phyloP scores from a whole-genome alignment of 2,113 vertebrate species.

The Manacus vitellinus region DNA sequence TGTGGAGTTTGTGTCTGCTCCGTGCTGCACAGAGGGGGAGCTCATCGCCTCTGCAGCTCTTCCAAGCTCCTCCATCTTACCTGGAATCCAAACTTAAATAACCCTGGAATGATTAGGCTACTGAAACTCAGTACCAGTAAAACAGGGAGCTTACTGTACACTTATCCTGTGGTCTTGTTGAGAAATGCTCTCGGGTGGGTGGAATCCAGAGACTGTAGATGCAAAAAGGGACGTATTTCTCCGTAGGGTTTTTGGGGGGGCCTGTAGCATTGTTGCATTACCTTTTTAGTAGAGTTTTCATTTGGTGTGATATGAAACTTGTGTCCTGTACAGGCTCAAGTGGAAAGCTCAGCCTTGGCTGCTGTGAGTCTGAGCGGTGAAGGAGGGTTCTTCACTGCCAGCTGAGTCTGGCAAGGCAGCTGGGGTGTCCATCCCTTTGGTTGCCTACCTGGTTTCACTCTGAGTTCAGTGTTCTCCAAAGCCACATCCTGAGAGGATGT shows the following conservation, averaged over 20 bases:
- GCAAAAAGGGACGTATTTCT: not conserved
- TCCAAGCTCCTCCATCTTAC: not conserved
- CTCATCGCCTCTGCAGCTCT: not conserved
- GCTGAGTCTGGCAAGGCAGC: not conserved
- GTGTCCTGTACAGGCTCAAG: not conserved
- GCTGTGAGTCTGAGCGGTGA: not conserved
- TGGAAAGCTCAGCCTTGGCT: not conserved
- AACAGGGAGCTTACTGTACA: not conserved
- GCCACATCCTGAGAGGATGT: not conserved
- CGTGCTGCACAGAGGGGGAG: not conserved
- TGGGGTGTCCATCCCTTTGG: not conserved
- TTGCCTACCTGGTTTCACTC: not conserved
- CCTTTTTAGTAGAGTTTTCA: not conserved
- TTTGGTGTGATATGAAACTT: not conserved
- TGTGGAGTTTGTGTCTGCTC: not conserved
- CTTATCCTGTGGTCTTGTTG: not conserved
- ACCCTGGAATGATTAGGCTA: not conserved
- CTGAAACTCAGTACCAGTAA: not conserved
- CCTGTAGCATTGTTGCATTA: not conserved
- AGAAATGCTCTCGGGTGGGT: not conserved
- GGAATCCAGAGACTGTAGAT: not conserved
- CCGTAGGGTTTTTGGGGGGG: not conserved
- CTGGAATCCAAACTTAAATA: slow-evolving; percentile 3
- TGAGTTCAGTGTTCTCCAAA: not conserved
- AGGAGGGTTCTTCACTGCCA: not conserved